phyloP scores from a whole-genome alignment of 2,113 vertebrate species.

The Furnarius figulus region DNA sequence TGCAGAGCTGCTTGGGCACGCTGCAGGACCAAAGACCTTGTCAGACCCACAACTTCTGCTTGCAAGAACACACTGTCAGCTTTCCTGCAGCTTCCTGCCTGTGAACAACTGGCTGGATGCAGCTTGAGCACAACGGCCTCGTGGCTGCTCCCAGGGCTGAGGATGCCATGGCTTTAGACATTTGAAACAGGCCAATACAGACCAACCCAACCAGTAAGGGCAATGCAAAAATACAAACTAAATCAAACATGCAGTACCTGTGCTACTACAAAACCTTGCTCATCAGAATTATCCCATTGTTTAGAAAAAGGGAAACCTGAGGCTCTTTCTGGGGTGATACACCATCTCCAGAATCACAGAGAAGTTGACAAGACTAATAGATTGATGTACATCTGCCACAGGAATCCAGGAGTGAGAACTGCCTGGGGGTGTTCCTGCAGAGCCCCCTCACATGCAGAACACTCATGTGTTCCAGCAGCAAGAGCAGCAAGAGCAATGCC shows the following conservation, averaged over 20 bases:
- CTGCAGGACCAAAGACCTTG: slow-evolving; percentile 64
- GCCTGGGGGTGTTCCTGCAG: background rate
- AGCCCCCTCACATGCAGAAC: background rate
- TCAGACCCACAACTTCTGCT: background rate
- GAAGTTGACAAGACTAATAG: background rate
- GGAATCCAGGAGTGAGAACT: background rate
- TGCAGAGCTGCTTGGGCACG: slow-evolving; percentile 92
- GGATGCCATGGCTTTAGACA: accelerated
- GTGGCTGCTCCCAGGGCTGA: background rate
- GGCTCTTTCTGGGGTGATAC: background rate
- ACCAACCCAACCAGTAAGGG: background rate
- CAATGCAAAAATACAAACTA: background rate
- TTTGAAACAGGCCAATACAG: background rate
- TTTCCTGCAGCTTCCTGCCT: background rate
- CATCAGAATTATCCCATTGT: background rate
- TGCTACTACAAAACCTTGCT: background rate
- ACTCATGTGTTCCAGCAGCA: background rate
- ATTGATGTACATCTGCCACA: background rate
- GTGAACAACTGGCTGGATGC: background rate
- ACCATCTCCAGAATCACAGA: background rate
- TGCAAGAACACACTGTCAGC: background rate
- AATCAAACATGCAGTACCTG: background rate
- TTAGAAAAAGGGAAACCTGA: background rate
- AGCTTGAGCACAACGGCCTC: background rate
- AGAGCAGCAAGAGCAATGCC: background rate